Evolutionary conservation across 2,113 vertebrate species (phyloP), one percentile per base, ranked within the genome.

Genomic region (Psettodes erumei): DNA sequence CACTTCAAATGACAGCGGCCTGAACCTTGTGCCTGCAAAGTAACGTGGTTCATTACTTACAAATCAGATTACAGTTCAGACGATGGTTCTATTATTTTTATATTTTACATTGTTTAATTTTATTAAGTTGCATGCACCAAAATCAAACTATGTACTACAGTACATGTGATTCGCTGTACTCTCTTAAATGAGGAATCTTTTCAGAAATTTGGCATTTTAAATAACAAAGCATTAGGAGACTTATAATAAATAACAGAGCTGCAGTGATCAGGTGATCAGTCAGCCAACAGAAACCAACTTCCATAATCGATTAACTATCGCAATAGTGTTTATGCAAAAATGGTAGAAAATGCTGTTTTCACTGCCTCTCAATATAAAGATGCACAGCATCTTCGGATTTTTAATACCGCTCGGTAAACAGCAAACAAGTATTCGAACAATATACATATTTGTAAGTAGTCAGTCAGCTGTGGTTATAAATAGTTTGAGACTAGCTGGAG

Each of bases 1-100:
- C 50, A 99, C 98, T 86, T 99, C 98, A 75, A 99, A 99, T 2
- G 98, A 99, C 74, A 99, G 90, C 30, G 98, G 98, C 32, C 98
- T 94, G 90, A 99, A 99, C 60, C 98, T 93, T 27, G 98, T 99
- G 15, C 98, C 97, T 91, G 45, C 25, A 81, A 63, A 71, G 7
- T 1, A 76, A 62, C 1, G 10, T 0, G 10, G 21, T 21, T 5
- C 1, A 62, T 56, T 58, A 80, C 40, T 28, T 25, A 7, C 9
- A 51, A 53, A 53, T 25, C 13, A 25, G 8, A 21, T 66, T 21
- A 48, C 15, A 58, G 33, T 28, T 30, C 32, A 21, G 16, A 67
- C n/a, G 5, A 9, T 8, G 2, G 4, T 32, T 47, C 1, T 23
- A 5, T 33, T 10, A 2, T 1, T 3, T 32, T 2, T 48, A 42